These are phyloP conservation scores for Ormyrus thymus DNA, from an alignment of 2,888 invertebrate species.

Conservation along the genomic window DNA sequence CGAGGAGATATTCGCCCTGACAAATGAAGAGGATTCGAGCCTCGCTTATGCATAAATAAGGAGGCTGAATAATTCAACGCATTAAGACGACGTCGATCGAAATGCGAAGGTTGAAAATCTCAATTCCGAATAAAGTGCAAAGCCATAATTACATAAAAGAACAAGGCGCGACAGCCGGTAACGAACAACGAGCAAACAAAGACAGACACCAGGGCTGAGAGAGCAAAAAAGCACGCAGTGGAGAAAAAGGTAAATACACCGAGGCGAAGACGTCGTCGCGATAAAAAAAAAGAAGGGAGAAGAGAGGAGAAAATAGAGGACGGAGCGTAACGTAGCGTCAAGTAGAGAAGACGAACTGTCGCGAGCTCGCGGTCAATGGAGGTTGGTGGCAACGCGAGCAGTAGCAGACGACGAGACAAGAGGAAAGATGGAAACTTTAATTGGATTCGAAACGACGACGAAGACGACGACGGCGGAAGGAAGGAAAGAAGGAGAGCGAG, in stretches of 20 bases:
- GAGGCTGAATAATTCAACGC: not conserved
- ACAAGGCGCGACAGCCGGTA: not conserved
- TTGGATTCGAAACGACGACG: constrained; percentile 60
- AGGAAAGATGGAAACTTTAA: constrained; percentile 59
- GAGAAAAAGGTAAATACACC: not conserved
- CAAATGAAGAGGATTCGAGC: too few species aligned
- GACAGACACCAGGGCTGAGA: not conserved
- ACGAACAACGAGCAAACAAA: not conserved
- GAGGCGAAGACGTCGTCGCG: not conserved
- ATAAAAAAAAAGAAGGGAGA: constrained; percentile 5
- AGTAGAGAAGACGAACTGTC: constrained; percentile 30
- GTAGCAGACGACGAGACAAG: constrained; percentile 53
- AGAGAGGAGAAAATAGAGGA: constrained; percentile 2
- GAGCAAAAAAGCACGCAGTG: not conserved
- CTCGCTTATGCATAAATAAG: not conserved
- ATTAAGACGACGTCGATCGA: not conserved
- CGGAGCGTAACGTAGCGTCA: not conserved
- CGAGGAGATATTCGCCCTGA: too few species aligned
- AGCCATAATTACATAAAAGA: constrained; percentile 5
- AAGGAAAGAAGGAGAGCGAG: not conserved
- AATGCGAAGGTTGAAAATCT: not conserved
- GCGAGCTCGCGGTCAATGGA: constrained; percentile 39
- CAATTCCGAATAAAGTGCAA: constrained; percentile 6
- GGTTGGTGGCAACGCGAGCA: constrained; percentile 37
- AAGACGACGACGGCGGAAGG: constrained; percentile 9